Base-by-base conservation (phyloP, 2,113 vertebrate species). In the Seriola quinqueradiata region DNA sequence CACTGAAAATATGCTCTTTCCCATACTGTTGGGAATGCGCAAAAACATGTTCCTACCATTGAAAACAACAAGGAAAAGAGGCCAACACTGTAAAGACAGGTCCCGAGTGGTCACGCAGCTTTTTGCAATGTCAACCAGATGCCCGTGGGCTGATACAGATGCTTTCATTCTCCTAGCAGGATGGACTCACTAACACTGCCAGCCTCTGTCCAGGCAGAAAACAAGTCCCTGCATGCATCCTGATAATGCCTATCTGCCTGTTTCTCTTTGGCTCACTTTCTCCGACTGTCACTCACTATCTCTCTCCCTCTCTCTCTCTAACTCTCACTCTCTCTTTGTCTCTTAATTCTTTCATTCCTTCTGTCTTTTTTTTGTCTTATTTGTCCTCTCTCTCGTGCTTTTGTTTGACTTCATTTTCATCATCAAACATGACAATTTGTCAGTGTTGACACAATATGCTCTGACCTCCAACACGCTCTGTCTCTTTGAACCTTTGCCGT, bases 121-220 rank as follows among this genome's bases (percentile, higher is more conserved):
- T 89, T 90, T 74, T 89, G 82, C 85, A 81, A 82, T 0, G 85
- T 92, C 90, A 89, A 91, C 85, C 79, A 87, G 79, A 84, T 79
- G 87, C 87, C 86, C 77, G 73, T 78, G 88, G 89, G 74, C 90
- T 84, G 74, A 84, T 82, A 84, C 85, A 82, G 86, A 86, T 63
- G 87, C 86, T 87, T 87, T 88, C 68, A 78, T 79, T 84, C 90
- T 80, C 73, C 28, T 7, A 64, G 66, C 87, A 77, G 85, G 82
- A 83, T 16, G 70, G 74, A 79, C 83, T 81, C 81, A 10, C 58
- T 61, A 32, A 82, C 67, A n/a, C 70, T 82, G 86, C 52, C 85
- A 81, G 77, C 79, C 52, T 82, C 74, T 77, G 89, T 82, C 67
- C 79, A 12, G 28, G 23, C 78, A 68, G 10, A 38, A 80, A 87